Evolutionary conservation across 1,140 invertebrate species (phyloP), one percentile per base, ranked within the genome.

Genomic region (Zaprionus ghesquierei): DNA sequence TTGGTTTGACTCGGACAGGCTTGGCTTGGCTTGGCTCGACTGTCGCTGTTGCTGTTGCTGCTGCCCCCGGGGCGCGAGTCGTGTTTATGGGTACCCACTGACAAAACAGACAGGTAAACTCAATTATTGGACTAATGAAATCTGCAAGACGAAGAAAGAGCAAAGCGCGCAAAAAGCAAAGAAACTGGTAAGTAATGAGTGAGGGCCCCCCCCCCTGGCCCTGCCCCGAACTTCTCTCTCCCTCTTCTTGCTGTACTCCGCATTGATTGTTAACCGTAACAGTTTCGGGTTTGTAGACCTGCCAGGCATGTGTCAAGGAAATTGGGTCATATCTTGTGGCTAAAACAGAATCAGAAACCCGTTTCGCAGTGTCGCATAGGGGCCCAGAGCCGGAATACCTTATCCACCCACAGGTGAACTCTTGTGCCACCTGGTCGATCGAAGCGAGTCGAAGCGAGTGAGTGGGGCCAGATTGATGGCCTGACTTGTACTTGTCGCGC

Each of bases 281-380:
- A 89, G 73, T 84, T 79, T 89, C 78, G 82, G 44, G 54, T 80
- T 77, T 87, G 76, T 79, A 87, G 89, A 89, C 76, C 84, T 87
- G 84, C 79, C 84, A 84, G 84, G 84, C 84, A 87, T 87, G 77
- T 84, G 84, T 87, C 84, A 89, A 89, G 84, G 84, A 87, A 87
- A 87, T 87, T 87, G 76, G 84, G 84, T 87, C 84, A 87, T 61
- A 63, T 68, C 44, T 66, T 75, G 66, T 65, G 61, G 58, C 63
- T 62, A 3, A 68, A 84, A 63, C 64, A 75, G 82, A 74, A 87
- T 68, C 64, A 65, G 61, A 76, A 87, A 87, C 82, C 66, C 44
- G 82, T 87, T 87, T 71, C 27, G 12, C 33, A 13, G 18, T 8
- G n/a, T n/a, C n/a, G n/a, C n/a, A n/a, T n/a, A n/a, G n/a, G n/a